Percentiles rank a stretch among this genome's conserved stretches.
These are phyloP conservation scores for Fistularia tabacaria DNA, from an alignment of 2,797 vertebrate species.

Conservation along the genomic window DNA sequence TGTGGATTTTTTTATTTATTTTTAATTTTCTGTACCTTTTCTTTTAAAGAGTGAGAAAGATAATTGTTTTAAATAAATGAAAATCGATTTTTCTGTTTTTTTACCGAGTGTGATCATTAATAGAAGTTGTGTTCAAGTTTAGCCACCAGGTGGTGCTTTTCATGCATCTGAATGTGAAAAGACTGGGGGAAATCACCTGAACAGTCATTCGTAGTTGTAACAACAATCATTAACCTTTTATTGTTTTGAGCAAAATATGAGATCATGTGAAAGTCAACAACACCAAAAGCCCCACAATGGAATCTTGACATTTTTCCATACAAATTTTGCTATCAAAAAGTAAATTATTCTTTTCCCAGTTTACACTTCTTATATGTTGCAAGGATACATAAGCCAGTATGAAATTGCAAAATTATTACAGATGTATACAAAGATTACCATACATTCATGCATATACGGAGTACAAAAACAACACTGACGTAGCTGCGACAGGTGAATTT, in stretches of 20 bases:
- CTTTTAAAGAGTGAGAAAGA: constrained; percentile 18
- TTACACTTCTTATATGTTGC: constrained; percentile 30
- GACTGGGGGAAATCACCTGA: neutral
- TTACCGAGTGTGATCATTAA: too few species aligned
- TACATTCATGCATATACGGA: constrained; percentile 68
- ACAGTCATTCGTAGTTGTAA: constrained; percentile 10
- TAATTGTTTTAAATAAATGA: constrained; percentile 53
- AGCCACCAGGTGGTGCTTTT: constrained; percentile 32
- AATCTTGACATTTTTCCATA: constrained; percentile 32
- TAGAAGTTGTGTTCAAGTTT: neutral
- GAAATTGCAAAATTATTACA: constrained; percentile 51
- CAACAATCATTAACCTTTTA: constrained; percentile 43
- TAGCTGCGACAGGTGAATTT: constrained; percentile 48
- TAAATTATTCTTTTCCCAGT: constrained; percentile 33
- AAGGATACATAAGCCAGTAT: constrained; percentile 43
- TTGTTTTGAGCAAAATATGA: constrained; percentile 43
- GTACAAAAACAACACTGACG: constrained; percentile 34
- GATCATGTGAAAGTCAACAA: constrained; percentile 52
- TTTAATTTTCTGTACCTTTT: constrained; percentile 21
- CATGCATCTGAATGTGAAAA: neutral
- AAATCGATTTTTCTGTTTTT: neutral
- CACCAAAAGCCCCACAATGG: constrained; percentile 47
- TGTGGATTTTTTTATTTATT: constrained; percentile 14
- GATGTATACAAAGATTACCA: constrained; percentile 49
- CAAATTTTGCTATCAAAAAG: constrained; percentile 27